A percentile compares a stretch with the other conserved stretches of the same genome.
Conservation (phyloP, 2,888 invertebrate genomes). For the Ichneumon xanthorius region DNA sequence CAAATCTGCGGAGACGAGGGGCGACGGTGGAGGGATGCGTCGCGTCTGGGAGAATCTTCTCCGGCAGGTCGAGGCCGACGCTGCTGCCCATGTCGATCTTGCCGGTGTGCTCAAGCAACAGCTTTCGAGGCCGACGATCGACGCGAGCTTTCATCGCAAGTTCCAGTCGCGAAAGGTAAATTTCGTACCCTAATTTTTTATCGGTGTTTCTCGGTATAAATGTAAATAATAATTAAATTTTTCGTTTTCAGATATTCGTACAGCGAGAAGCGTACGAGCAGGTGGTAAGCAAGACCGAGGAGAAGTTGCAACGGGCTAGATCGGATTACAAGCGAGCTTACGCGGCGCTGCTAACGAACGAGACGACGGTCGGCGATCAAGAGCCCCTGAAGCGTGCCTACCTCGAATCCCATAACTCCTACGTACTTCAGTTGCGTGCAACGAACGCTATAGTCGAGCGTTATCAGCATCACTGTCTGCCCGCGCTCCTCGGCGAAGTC, state of each 20-base stretch:
- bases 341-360: conserved; percentile 90
- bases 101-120: conserved; percentile 89
- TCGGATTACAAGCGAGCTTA: conserved; percentile 95
- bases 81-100: conserved; percentile 93
- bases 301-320: conserved; percentile 92
- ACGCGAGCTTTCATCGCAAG: conserved; percentile 95
- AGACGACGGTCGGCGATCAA: conserved; percentile 83
- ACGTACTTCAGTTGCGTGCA: conserved; percentile 96
- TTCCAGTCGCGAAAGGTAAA: conserved; percentile 93
- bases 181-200: neutral
- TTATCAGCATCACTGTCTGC: conserved; percentile 94
- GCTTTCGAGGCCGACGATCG: conserved; percentile 93
- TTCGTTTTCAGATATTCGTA: conserved; percentile 87
- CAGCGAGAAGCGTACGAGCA: conserved; percentile 96
- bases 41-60: conserved; percentile 96
- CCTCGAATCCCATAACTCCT: conserved; percentile 96
- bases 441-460: conserved; percentile 97
- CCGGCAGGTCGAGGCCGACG: conserved; percentile 96
- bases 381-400: conserved; percentile 90
- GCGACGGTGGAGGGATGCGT: conserved; percentile 94
- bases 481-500: conserved; percentile 94
- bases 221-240: too few species aligned
- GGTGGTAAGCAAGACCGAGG: conserved; percentile 93
- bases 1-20: conserved; percentile 93
- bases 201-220: neutral